Base-by-base conservation (phyloP, 1,140 invertebrate species). In the Drosophila bocki region DNA sequence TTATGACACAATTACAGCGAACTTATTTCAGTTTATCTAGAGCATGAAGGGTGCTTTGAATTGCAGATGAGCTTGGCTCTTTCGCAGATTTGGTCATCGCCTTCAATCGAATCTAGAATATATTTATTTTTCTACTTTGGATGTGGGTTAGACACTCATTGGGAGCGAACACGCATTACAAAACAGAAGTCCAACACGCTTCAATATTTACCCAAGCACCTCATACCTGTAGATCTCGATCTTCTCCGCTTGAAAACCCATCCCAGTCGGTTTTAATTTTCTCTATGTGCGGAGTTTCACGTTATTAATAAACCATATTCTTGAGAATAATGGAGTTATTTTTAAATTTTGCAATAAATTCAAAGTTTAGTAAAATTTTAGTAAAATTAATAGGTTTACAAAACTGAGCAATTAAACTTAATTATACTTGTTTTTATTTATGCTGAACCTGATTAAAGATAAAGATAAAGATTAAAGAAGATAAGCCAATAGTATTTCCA, bases 11-110 rank as follows among this genome's bases (percentile, higher is more conserved):
- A 62, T 62, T 62, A 53, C 45, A 53, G 15, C 33, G 32, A 41
- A 32, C 32, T 13, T 32, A 13, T 60, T 71, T 42, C 37, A 51
- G 26, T 72, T 35, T 35, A 72, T 72, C 39, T 57, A 60, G 53
- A 74, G 68, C 70, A 72, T 74, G 67, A 74, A 60, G 47, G 22
- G 6, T 22, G 6, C 13, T 60, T 71, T 51, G 53, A 72, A 72
- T 72, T 70, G 64, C 48, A 51, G 29, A 69, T 69, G 65, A 67
- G 64, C n/a, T 26, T 51, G 6, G 29, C 33, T 35, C 42, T 17
- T 35, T 26, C 7, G 33, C n/a, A 57, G 37, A 37, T 74, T 60
- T 41, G 50, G 32, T 72, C 54, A 72, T 51, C 37, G 37, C 45
- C 44, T 37, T 54, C 19, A 22, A 56, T 54, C 17, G 41, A 29